phyloP scores from a whole-genome alignment of 1,140 invertebrate genomes.

The Drosophila pseudoananassae region DNA sequence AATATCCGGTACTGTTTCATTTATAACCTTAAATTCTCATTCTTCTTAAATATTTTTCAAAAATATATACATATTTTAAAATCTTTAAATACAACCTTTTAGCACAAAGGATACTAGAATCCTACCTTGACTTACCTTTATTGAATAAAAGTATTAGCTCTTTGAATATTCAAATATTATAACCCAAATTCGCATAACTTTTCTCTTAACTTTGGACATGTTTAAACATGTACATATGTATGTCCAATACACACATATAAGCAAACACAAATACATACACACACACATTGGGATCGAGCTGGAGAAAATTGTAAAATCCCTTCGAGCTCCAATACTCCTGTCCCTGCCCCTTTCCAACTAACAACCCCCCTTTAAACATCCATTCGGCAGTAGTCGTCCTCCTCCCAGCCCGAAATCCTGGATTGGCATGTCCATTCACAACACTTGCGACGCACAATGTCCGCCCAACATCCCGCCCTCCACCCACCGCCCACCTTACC shows the following conservation, averaged over 20 bases:
- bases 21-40: too few species aligned
- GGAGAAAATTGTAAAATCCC: slow-evolving; percentile 73
- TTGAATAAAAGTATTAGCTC: too few species aligned
- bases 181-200: slow-evolving; percentile 1
- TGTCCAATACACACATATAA: slow-evolving; percentile 16
- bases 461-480: neutral
- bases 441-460: slow-evolving; percentile 74
- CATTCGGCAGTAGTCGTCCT: neutral
- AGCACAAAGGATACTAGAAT: too few species aligned
- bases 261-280: neutral
- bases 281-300: slow-evolving; percentile 12
- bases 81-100: too few species aligned
- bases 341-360: neutral
- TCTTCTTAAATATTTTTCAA: too few species aligned
- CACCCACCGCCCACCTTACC: neutral
- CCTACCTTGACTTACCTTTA: too few species aligned
- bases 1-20: too few species aligned
- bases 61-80: too few species aligned
- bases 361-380: slow-evolving; percentile 8
- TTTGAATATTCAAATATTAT: too few species aligned
- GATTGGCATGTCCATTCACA: slow-evolving; percentile 72
- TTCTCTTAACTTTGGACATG: slow-evolving; percentile 5
- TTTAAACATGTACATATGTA: slow-evolving; percentile 6
- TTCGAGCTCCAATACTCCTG: slow-evolving; percentile 37
- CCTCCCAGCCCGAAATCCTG: neutral